Percentiles rank a stretch among this genome's conserved stretches.
phyloP scores from a whole-genome alignment of 2,888 invertebrate species.

The Dorcus hopei region DNA sequence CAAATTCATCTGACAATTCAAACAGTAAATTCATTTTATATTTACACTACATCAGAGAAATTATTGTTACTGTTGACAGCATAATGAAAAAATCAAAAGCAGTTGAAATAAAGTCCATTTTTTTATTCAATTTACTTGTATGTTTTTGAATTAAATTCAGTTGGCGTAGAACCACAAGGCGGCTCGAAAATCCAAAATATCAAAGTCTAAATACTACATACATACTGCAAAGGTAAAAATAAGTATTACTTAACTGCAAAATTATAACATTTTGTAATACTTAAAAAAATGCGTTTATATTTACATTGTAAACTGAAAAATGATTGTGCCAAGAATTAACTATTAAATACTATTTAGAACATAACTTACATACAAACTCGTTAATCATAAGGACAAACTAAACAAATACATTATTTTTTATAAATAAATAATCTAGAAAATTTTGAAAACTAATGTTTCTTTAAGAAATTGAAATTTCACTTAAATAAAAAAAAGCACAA shows the following conservation, averaged over 20 bases:
- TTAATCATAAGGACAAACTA: not conserved
- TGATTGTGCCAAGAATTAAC: slow-evolving; percentile 4
- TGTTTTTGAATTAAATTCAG: too few species aligned
- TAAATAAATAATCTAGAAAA: not conserved
- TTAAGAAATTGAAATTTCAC: slow-evolving; percentile 5
- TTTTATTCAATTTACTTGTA: too few species aligned
- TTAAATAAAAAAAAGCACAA: not conserved
- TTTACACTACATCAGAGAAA: too few species aligned
- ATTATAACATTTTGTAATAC: slow-evolving; percentile 3
- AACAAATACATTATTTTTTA: not conserved
- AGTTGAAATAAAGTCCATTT: too few species aligned
- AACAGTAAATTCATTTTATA: too few species aligned
- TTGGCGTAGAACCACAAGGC: too few species aligned
- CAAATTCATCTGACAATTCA: too few species aligned
- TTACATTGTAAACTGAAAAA: slow-evolving; percentile 8
- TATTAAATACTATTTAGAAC: not conserved
- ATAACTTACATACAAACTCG: not conserved
- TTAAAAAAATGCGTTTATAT: slow-evolving; percentile 9
- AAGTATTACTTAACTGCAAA: slow-evolving; percentile 14
- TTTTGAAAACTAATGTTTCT: not conserved
- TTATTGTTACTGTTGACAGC: too few species aligned
- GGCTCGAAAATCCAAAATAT: too few species aligned
- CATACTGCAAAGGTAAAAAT: slow-evolving; percentile 26
- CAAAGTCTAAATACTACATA: slow-evolving; percentile 21
- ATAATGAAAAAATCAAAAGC: too few species aligned